These are phyloP conservation scores for Megaceryle torquata DNA, from an alignment of 2,113 vertebrate genomes.

Conservation along the genomic window DNA sequence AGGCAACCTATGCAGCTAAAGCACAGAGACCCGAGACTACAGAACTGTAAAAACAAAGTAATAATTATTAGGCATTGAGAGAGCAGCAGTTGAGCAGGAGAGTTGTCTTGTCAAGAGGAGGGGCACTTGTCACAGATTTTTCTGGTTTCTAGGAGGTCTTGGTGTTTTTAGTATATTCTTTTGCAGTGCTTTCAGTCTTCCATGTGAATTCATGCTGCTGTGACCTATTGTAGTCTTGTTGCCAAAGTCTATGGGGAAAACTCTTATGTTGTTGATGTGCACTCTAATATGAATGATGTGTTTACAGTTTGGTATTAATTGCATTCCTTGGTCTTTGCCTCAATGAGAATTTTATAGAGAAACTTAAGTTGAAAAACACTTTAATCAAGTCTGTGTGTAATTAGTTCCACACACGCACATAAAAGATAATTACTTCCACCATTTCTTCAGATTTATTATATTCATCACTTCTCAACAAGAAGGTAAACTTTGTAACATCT, in stretches of 20 bases:
- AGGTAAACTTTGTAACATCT: constrained; percentile 36
- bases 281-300: constrained; percentile 62
- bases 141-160: constrained; percentile 68
- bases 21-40: constrained; percentile 66
- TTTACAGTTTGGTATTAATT: constrained; percentile 78
- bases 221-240: constrained; percentile 75
- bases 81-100: constrained; percentile 54
- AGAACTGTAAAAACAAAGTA: constrained; percentile 41
- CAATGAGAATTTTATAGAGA: constrained; percentile 67
- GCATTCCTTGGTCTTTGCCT: constrained; percentile 78
- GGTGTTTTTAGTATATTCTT: constrained; percentile 68
- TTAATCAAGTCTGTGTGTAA: constrained; percentile 43
- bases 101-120: constrained; percentile 19
- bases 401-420: constrained; percentile 25
- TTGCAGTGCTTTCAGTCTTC: constrained; percentile 78
- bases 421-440: constrained; percentile 41
- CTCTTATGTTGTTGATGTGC: constrained; percentile 66
- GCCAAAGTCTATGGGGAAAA: constrained; percentile 70
- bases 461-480: constrained; percentile 37
- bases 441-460: constrained; percentile 58
- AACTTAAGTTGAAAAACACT: constrained; percentile 51
- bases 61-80: constrained; percentile 27
- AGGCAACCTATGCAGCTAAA: constrained; percentile 53
- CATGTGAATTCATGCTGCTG: constrained; percentile 75
- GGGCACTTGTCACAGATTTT: constrained; percentile 45